phyloP scores from a whole-genome alignment of 2,888 invertebrate genomes.

The Anoncus sp. region DNA sequence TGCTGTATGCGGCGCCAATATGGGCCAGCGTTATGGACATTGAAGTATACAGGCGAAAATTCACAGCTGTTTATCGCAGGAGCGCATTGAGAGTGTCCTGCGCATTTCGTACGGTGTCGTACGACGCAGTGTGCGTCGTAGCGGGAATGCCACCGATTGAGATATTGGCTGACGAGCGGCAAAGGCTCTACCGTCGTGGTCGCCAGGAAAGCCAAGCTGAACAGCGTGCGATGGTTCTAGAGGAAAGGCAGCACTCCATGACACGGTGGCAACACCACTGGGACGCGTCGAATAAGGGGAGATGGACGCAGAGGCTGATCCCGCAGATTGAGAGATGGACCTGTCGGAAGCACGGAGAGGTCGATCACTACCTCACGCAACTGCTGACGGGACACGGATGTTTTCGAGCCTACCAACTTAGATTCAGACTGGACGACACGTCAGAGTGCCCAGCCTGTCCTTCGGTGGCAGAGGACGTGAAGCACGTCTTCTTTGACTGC shows the following conservation, averaged over 20 bases:
- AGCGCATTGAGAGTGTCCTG: slow-evolving; percentile 33
- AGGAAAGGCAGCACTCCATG: slow-evolving; percentile 8
- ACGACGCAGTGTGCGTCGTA: slow-evolving; percentile 51
- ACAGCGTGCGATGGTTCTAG: too few species aligned
- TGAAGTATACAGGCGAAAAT: slow-evolving; percentile 4
- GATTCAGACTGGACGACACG: slow-evolving; percentile 33
- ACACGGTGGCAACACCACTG: slow-evolving; percentile 50
- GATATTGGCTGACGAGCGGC: slow-evolving; percentile 11
- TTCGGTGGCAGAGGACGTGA: slow-evolving; percentile 44
- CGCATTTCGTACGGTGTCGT: slow-evolving; percentile 58
- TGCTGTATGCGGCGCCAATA: slow-evolving; percentile 26
- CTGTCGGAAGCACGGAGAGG: slow-evolving; percentile 9
- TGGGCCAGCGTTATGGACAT: slow-evolving; percentile 6
- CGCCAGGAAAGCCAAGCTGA: slow-evolving; percentile 3
- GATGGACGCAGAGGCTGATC: slow-evolving; percentile 56
- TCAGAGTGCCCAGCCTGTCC: slow-evolving; percentile 48
- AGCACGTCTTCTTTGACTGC: slow-evolving; percentile 60
- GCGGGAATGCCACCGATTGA: slow-evolving; percentile 48
- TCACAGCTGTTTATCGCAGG: slow-evolving; percentile 23
- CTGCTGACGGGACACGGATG: slow-evolving; percentile 23
- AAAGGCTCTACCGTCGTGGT: neutral
- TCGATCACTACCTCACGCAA: slow-evolving; percentile 9
- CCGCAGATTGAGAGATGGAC: neutral
- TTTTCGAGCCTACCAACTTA: slow-evolving; percentile 16
- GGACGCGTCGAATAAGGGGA: slow-evolving; percentile 50